These are phyloP conservation scores for Lepidocyrtoides sp. DNA, from an alignment of 2,888 invertebrate species.

Conservation along the genomic window DNA sequence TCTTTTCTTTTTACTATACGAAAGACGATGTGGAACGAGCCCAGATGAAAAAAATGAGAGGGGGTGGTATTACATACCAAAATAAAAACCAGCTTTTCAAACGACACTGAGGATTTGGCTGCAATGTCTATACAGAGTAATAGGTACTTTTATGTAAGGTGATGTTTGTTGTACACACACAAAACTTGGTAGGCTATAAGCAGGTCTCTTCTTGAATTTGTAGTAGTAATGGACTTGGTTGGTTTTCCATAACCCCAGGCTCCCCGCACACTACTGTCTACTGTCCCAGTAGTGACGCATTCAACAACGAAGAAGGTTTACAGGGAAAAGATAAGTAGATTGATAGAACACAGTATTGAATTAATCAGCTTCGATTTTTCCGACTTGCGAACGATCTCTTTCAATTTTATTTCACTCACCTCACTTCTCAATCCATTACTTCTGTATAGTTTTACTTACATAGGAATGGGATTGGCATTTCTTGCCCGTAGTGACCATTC, in stretches of 20 bases:
- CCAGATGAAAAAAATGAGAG: neutral
- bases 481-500: too few relatives aligned
- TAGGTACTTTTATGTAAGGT: too few relatives aligned
- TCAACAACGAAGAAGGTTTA: neutral
- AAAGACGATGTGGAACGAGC: neutral
- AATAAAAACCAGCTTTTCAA: neutral
- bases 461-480: neutral
- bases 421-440: neutral
- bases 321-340: neutral
- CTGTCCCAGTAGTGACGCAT: neutral
- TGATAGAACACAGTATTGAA: neutral
- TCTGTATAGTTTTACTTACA: neutral
- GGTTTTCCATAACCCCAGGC: too few relatives aligned
- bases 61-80: neutral
- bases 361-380: neutral
- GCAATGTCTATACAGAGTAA: too few relatives aligned
- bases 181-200: too few relatives aligned
- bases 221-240: too few relatives aligned
- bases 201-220: too few relatives aligned
- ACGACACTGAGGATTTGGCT: neutral
- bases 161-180: too few relatives aligned
- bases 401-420: neutral
- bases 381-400: neutral
- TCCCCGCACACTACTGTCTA: neutral
- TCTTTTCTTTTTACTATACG: neutral